phyloP scores from a whole-genome alignment of 2,888 invertebrate species.

The Lithophane ornitopus region DNA sequence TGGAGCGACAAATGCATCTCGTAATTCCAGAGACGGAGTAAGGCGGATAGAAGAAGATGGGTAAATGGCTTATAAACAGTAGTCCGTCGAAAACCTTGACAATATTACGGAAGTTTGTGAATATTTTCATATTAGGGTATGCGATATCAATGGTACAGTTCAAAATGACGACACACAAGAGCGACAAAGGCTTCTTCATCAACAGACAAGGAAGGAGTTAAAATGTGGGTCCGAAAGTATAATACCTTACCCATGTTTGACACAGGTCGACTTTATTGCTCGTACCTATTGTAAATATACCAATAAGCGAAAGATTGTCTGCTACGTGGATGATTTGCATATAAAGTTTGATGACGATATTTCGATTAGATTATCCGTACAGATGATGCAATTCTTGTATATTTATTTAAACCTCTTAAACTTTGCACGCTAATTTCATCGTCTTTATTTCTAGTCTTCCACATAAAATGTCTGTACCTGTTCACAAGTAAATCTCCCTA shows the following conservation, averaged over 20 bases:
- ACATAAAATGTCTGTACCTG: neutral
- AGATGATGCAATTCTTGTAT: neutral
- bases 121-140: neutral
- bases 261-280: neutral
- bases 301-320: neutral
- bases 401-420: neutral
- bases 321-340: too few species aligned
- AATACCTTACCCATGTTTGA: neutral
- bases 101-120: neutral
- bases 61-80: neutral
- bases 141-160: neutral
- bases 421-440: neutral
- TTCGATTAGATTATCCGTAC: conserved; percentile 2
- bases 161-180: neutral
- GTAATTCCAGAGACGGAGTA: conserved; percentile 60
- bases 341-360: neutral
- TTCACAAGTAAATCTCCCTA: conserved; percentile 20
- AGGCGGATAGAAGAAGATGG: neutral
- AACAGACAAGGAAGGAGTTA: neutral
- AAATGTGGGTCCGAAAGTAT: neutral
- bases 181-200: neutral
- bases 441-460: neutral
- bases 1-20: conserved; percentile 68
- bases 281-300: neutral
- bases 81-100: neutral